Evolutionary conservation across 37 sponge, comb jelly and placozoan species (phyloP).

Genomic region (Eunapius fragilis): DNA sequence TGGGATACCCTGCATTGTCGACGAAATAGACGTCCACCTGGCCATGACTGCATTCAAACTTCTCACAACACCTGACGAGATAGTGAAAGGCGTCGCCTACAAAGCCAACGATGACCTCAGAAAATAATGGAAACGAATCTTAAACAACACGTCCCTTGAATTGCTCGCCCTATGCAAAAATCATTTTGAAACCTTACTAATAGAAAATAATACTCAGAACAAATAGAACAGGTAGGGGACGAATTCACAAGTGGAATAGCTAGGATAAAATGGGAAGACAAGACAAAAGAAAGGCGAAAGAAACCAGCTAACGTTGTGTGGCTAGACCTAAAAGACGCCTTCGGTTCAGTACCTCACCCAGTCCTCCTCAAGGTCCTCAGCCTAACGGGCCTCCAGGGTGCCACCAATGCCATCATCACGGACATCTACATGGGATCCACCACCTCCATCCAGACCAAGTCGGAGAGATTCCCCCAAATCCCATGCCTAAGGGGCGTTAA

Average conservation of each 20-base stretch:
- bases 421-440: conserved; percentile 10
- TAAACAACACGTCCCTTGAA: no score
- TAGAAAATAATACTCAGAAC: no score
- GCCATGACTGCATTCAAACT: no score
- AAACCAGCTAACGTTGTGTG: neutral
- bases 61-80: neutral
- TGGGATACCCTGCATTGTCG: conserved; percentile 25
- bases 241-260: no score
- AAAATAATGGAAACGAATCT: no score
- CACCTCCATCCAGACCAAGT: neutral
- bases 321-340: conserved; percentile 14
- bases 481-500: neutral
- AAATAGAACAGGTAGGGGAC: no score
- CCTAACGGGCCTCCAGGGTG: neutral
- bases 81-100: no score
- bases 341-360: neutral
- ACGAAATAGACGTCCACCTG: neutral
- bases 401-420: neutral
- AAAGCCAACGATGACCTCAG: no score
- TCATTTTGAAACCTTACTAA: neutral
- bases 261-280: no score
- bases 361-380: neutral
- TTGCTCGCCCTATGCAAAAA: no score
- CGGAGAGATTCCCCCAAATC: neutral
- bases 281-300: neutral